Percentiles rank a stretch among this genome's conserved stretches.
Evolutionary conservation across 2,113 vertebrate genomes (phyloP).

Genomic region (Heterotis niloticus): DNA sequence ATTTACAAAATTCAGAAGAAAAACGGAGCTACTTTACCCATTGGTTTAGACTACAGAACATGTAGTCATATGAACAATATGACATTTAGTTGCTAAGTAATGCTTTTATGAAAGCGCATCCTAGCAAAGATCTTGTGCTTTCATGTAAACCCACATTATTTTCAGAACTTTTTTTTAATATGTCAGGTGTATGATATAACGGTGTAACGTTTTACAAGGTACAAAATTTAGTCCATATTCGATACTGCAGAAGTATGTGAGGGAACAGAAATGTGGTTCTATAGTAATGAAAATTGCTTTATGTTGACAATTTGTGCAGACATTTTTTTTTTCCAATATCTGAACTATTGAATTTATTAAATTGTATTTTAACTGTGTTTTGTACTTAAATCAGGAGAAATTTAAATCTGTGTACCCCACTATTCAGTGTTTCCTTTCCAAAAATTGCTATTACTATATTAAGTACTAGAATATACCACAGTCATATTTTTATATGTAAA

Average conservation of each 20-base stretch:
- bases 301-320: neutral
- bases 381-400: neutral
- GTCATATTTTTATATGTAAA: conserved; percentile 8
- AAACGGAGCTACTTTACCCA: no score
- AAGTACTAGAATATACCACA: neutral
- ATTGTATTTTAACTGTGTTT: conserved; percentile 3
- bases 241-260: neutral
- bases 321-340: no score
- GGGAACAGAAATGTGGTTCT: neutral
- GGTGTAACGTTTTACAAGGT: neutral
- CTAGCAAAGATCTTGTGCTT: neutral
- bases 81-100: no score
- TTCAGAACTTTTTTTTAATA: neutral
- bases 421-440: neutral
- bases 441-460: neutral
- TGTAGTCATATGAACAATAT: no score
- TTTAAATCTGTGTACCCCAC: neutral
- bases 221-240: neutral
- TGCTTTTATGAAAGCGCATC: no score
- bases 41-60: no score
- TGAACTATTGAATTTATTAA: no score
- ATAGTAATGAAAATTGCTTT: neutral
- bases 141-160: neutral
- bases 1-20: no score
- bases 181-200: neutral